Percentiles rank a stretch among this genome's conserved stretches.
Evolutionary conservation across 2,797 vertebrate genomes (phyloP).

Genomic region (Microtus obscurus): DNA sequence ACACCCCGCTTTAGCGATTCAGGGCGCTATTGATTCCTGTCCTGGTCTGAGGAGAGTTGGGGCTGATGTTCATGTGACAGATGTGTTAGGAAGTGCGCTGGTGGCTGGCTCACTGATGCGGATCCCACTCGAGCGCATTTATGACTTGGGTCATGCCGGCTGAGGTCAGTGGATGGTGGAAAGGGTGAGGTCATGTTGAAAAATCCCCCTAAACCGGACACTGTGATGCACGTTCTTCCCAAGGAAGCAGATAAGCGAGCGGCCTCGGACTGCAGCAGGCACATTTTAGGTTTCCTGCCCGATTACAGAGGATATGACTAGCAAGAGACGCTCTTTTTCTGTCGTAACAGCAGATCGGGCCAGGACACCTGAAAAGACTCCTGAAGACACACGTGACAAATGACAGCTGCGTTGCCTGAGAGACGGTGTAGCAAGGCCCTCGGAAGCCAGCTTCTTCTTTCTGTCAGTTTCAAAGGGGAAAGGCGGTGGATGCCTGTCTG

Average conservation of each 20-base stretch:
- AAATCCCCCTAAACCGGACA: constrained; percentile 78
- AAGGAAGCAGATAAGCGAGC: constrained; percentile 78
- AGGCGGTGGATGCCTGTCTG: background rate
- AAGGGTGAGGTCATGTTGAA: constrained; percentile 80
- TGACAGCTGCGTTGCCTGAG: background rate
- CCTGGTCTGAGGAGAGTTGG: background rate
- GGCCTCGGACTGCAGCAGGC: constrained; percentile 8
- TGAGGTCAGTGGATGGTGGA: background rate
- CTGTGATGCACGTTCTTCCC: constrained; percentile 69
- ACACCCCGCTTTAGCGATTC: background rate
- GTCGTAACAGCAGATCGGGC: background rate
- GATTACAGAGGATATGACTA: constrained; percentile 72
- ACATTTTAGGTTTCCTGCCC: constrained; percentile 78
- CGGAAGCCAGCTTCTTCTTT: background rate
- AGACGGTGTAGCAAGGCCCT: background rate
- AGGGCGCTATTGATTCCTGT: background rate
- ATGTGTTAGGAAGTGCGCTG: background rate
- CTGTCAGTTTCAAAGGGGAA: constrained; percentile 29
- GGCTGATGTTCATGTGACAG: background rate
- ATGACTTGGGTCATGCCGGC: background rate
- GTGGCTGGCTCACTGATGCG: background rate
- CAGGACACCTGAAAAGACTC: constrained; percentile 58
- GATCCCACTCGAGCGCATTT: background rate
- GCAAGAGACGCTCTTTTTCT: constrained; percentile 33
- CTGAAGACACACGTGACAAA: background rate